Evolutionary conservation across 2,888 invertebrate species (phyloP), one percentile per base, ranked within the genome.

Genomic region (Drosophila suboccidentalis): DNA sequence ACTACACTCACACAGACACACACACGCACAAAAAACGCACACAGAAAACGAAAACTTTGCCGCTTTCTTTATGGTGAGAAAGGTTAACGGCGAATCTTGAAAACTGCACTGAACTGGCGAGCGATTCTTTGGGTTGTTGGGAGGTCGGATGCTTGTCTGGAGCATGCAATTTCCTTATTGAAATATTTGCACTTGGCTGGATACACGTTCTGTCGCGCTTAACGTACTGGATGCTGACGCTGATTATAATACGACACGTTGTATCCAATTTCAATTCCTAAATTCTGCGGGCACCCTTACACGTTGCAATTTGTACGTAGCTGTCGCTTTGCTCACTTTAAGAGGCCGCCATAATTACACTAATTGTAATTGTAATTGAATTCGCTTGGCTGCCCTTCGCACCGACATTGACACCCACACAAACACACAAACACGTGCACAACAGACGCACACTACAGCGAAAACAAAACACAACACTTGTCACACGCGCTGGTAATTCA

Each of bases 341-440:
- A 82, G 87, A 80, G 73, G 78, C 66, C 78, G 78, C 81, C 83
- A 85, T 87, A 87, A 88, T 88, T 86, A 87, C 84, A 78, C 73
- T 80, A 80, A 82, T 82, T 81, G 85, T 68, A 71, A 71, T 80
- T 78, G 87, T 85, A 88, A 88, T 86, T 86, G 67, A 88, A 83
- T 80, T 88, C 88, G 81, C 86, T 82, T 73, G 72, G 59, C 60
- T 79, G 73, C 86, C 63, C 59, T 77, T 83, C 62, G 60, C 41
- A 59, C 22, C 41, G 47, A 58, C 41, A 55, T 19, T 17, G 22
- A 63, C 57, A 75, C 36, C n/a, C 17, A 58, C 36, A 57, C 43
- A 60, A 15, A 29, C 32, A 2, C 11, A 68, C 55, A n/a, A n/a
- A 36, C 43, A 29, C 44, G 26, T n/a, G 19, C 36, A 51, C 34